Base-by-base conservation (phyloP, 2,797 vertebrate genomes). In the Trematomus bernacchii region DNA sequence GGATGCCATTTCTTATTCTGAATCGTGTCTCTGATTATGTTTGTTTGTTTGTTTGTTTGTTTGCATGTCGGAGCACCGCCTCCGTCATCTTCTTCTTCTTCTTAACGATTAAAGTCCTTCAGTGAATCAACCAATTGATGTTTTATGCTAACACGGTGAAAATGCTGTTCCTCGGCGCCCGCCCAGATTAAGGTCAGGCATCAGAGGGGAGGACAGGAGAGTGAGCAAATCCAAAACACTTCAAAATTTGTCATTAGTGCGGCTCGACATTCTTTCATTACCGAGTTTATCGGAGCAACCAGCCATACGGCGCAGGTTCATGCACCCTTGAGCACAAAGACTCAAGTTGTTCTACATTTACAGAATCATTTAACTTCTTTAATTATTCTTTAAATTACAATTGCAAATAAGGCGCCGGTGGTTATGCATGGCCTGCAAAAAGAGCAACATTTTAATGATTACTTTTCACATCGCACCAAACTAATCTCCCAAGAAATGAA, bases 391-490 rank as follows among this genome's bases (percentile, higher is more conserved):
- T 90, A 92, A 94, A 94, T 93, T 91, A 93, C 92, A 92, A 91
- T 89, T 90, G 90, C 88, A 89, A 93, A 93, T 91, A 90, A 92
- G 89, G 77, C 70, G 42, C 87, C 64, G 66, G 83, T 53, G 85
- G 93, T 91, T 90, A 80, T 90, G 90, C 91, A 86, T 86, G 89
- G 90, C 83, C 91, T 84, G 89, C 85, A 81, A 90, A 90, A 94
- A 93, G 93, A 93, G 94, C 93, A 95, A 93, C 93, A 93, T 94
- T 94, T 92, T 92, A 95, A 93, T 93, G 92, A 95, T 94, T 93
- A 91, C 90, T 92, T 88, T 87, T 77, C 86, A 82, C 90, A 80
- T 88, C 72, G 79, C 15, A 87, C 84, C 86, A 79, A 88, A 90
- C 91, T 94, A 95, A 95, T 94, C 94, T 94, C 91, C 78, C 85